Percentiles rank a stretch among this genome's conserved stretches.
These are phyloP conservation scores for Cantharis rustica DNA, from an alignment of 2,888 invertebrate genomes.

Conservation along the genomic window DNA sequence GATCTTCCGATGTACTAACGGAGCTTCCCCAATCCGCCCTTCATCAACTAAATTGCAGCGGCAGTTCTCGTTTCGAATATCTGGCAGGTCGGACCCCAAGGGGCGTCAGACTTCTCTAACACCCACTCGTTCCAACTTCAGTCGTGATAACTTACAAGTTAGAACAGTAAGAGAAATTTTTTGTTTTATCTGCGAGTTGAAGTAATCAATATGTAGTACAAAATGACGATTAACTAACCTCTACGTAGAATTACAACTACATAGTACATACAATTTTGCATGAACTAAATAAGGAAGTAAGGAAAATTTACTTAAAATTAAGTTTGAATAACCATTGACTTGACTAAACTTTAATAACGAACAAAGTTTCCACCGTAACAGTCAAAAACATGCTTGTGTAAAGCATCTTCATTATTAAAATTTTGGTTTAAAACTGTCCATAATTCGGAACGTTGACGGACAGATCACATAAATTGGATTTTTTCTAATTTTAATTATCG, in stretches of 20 bases:
- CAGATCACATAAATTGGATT: neutral
- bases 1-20: slow-evolving; percentile 16
- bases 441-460: neutral
- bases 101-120: slow-evolving; percentile 41
- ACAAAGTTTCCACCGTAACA: neutral
- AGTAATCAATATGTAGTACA: neutral
- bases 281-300: neutral
- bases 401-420: neutral
- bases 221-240: neutral
- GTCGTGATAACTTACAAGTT: slow-evolving; percentile 29
- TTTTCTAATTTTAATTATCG: neutral
- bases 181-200: neutral
- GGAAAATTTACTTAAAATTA: neutral
- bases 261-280: neutral
- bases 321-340: neutral
- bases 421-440: neutral
- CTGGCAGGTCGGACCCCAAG: slow-evolving; percentile 53
- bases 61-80: slow-evolving; percentile 55
- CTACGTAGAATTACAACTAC: neutral
- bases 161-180: slow-evolving; percentile 17
- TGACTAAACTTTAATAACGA: neutral
- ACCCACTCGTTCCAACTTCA: slow-evolving; percentile 33
- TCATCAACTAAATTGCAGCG: slow-evolving; percentile 57
- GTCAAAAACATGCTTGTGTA: neutral
- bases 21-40: slow-evolving; percentile 49